phyloP scores from a whole-genome alignment of 2,888 invertebrate genomes.

The Choristoneura rosaceana region DNA sequence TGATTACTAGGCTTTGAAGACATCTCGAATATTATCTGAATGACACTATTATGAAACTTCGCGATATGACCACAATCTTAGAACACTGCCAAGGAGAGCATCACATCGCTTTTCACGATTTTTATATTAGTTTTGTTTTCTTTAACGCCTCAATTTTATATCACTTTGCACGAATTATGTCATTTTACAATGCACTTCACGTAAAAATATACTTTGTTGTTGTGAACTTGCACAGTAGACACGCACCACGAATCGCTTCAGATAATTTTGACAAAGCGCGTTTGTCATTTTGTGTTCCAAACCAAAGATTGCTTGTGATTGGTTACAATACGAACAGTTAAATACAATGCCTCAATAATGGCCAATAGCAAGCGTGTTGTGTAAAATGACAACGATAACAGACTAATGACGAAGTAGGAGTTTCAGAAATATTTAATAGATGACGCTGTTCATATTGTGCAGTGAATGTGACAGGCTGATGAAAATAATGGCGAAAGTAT shows the following conservation, averaged over 20 bases:
- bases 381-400: conserved; percentile 13
- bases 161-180: conserved; percentile 77
- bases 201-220: conserved; percentile 76
- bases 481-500: conserved; percentile 17
- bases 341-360: background rate
- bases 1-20: conserved; percentile 86
- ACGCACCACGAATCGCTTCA: conserved; percentile 47
- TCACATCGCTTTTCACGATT: conserved; percentile 79
- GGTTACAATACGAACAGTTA: conserved; percentile 10
- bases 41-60: conserved; percentile 74
- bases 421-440: conserved; percentile 19
- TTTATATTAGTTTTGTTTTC: conserved; percentile 60
- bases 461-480: conserved; percentile 2
- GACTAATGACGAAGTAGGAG: background rate
- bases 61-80: conserved; percentile 84
- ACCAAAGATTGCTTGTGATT: conserved; percentile 16
- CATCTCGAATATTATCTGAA: conserved; percentile 74
- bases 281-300: conserved; percentile 20
- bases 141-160: conserved; percentile 63
- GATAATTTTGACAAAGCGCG: conserved; percentile 37
- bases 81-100: conserved; percentile 86
- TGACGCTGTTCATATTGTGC: conserved; percentile 28
- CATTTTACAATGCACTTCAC: conserved; percentile 81
- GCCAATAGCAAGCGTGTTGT: conserved; percentile 16
- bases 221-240: conserved; percentile 77